These are phyloP conservation scores for Mormyrus iriodes DNA, from an alignment of 2,113 vertebrate species.

Conservation along the genomic window DNA sequence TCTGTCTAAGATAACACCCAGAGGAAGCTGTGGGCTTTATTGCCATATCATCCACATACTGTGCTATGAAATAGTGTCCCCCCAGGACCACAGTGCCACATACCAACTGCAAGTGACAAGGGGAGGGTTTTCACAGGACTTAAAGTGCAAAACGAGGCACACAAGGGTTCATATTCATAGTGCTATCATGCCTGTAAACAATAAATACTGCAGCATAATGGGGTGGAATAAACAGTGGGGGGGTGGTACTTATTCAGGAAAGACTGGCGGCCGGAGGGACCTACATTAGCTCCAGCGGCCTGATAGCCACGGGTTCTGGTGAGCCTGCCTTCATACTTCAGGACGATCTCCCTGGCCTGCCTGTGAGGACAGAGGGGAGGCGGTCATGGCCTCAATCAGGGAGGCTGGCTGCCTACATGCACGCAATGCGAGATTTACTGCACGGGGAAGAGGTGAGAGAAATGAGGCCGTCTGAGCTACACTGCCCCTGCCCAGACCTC, in stretches of 20 bases:
- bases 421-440: neutral
- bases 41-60: neutral
- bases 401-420: neutral
- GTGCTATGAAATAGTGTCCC: neutral
- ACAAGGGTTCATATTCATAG: neutral
- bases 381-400: neutral
- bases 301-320: slow-evolving; percentile 95
- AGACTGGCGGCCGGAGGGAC: neutral
- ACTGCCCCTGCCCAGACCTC: neutral
- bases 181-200: neutral
- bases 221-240: neutral
- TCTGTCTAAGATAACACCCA: neutral
- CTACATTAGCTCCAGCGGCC: slow-evolving; percentile 90
- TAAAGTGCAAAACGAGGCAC: neutral
- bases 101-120: neutral
- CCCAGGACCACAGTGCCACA: neutral
- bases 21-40: neutral
- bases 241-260: neutral
- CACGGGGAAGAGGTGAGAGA: neutral
- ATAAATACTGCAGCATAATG: too few relatives aligned
- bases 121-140: neutral
- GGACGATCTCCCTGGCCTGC: slow-evolving; percentile 85
- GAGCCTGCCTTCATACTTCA: slow-evolving; percentile 87
- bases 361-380: slow-evolving; percentile 52
- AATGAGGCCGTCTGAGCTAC: neutral